Conservation (phyloP, 2,888 invertebrate species). For the Drosophila recens region DNA sequence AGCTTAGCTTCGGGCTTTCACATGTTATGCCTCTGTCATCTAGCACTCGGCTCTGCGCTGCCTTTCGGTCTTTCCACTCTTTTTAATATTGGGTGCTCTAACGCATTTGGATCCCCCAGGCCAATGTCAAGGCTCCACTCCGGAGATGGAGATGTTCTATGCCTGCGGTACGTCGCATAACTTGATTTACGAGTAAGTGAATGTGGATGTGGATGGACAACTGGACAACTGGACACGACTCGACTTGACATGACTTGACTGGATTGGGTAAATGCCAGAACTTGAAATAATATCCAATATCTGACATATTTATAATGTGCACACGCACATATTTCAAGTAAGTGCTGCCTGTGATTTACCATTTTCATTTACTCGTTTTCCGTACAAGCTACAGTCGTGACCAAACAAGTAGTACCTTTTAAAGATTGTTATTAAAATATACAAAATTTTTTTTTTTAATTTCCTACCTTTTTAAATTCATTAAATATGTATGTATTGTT, state of each 20-base stretch:
- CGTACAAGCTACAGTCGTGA: background rate
- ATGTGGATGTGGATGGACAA: slow-evolving; percentile 8
- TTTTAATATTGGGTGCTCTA: slow-evolving; percentile 13
- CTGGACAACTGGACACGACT: slow-evolving; percentile 20
- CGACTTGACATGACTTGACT: slow-evolving; percentile 2
- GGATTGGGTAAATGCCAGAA: slow-evolving; percentile 29
- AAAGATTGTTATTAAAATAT: background rate
- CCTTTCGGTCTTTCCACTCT: background rate
- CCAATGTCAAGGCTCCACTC: slow-evolving; percentile 53
- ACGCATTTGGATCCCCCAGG: slow-evolving; percentile 26
- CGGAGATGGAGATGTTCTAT: slow-evolving; percentile 18
- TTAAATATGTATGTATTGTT: too few relatives aligned
- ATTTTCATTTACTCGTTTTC: background rate
- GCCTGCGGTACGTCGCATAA: slow-evolving; percentile 49
- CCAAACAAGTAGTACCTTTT: background rate
- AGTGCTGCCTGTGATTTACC: slow-evolving; percentile 1
- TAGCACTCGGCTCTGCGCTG: background rate
- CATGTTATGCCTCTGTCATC: slow-evolving; percentile 68
- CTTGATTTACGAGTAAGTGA: slow-evolving; percentile 47
- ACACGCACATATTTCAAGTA: background rate
- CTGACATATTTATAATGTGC: slow-evolving; percentile 43
- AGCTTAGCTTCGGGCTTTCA: slow-evolving; percentile 63
- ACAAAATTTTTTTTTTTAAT: background rate
- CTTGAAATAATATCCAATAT: slow-evolving; percentile 27
- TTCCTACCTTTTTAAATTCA: background rate